Conservation (phyloP, 2,113 vertebrate species). For the Hystrix brachyura region DNA sequence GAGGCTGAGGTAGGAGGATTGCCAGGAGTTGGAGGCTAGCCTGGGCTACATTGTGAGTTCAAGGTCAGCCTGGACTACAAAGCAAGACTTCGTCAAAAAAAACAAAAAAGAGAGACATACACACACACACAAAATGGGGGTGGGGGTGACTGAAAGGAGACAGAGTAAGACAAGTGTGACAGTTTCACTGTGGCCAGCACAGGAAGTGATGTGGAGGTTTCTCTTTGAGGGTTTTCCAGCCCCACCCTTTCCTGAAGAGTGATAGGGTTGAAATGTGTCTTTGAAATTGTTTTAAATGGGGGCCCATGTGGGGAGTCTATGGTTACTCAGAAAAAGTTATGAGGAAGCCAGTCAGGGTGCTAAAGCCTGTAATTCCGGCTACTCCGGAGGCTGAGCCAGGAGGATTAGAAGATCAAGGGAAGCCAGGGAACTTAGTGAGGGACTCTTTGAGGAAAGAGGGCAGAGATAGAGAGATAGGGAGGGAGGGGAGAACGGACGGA, state of each 20-base stretch:
- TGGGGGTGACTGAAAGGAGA: constrained; percentile 2
- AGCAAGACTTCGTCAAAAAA: background rate
- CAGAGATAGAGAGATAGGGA: no score
- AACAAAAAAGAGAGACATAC: background rate
- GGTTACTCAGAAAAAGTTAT: background rate
- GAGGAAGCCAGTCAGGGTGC: background rate
- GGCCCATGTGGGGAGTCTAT: background rate
- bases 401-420: background rate
- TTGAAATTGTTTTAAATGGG: background rate
- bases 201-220: constrained; percentile 66
- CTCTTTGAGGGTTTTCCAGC: constrained; percentile 18
- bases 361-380: background rate
- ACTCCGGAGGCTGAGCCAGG: background rate
- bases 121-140: background rate
- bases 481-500: background rate
- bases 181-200: constrained; percentile 40
- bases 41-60: background rate
- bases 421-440: background rate
- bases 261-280: background rate
- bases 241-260: background rate
- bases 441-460: background rate
- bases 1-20: background rate
- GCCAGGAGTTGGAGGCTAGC: background rate
- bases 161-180: constrained; percentile 62
- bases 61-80: background rate